Evolutionary conservation across 2,888 invertebrate genomes (phyloP).

Genomic region (Augiades crinisus): DNA sequence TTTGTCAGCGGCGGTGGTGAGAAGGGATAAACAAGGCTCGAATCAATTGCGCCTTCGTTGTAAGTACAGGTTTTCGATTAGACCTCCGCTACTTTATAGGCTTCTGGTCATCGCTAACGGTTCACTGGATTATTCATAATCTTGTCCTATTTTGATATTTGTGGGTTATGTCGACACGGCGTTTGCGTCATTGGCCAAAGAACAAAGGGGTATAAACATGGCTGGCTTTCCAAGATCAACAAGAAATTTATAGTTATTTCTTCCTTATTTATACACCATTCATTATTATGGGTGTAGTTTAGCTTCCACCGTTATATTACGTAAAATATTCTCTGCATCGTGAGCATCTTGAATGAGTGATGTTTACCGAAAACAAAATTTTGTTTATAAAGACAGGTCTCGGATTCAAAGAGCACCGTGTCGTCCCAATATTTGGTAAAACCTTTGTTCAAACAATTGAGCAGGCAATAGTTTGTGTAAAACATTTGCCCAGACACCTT

Average conservation of each 20-base stretch:
- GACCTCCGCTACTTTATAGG: not conserved
- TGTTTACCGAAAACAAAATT: slow-evolving; percentile 32
- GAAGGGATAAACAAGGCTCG: slow-evolving; percentile 9
- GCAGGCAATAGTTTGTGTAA: slow-evolving; percentile 41
- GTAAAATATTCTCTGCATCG: not conserved
- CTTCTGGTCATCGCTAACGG: slow-evolving; percentile 12
- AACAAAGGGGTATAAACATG: slow-evolving; percentile 21
- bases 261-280: not conserved
- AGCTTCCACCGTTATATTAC: slow-evolving; percentile 1
- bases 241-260: slow-evolving; percentile 6
- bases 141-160: slow-evolving; percentile 12
- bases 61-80: slow-evolving; percentile 1
- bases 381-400: slow-evolving; percentile 43
- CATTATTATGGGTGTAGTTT: not conserved
- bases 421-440: slow-evolving; percentile 46
- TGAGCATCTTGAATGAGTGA: slow-evolving; percentile 10
- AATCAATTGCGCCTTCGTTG: slow-evolving; percentile 1
- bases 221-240: slow-evolving; percentile 14
- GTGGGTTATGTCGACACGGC: slow-evolving; percentile 9
- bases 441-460: slow-evolving; percentile 45
- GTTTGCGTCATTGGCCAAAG: slow-evolving; percentile 15
- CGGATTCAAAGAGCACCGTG: slow-evolving; percentile 48
- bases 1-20: not conserved
- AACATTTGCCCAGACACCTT: slow-evolving; percentile 46
- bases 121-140: slow-evolving; percentile 4